A percentile compares a stretch with the other conserved stretches of the same genome.
Evolutionary conservation across 2,113 vertebrate genomes (phyloP).

Genomic region (Ammodytes dubius): DNA sequence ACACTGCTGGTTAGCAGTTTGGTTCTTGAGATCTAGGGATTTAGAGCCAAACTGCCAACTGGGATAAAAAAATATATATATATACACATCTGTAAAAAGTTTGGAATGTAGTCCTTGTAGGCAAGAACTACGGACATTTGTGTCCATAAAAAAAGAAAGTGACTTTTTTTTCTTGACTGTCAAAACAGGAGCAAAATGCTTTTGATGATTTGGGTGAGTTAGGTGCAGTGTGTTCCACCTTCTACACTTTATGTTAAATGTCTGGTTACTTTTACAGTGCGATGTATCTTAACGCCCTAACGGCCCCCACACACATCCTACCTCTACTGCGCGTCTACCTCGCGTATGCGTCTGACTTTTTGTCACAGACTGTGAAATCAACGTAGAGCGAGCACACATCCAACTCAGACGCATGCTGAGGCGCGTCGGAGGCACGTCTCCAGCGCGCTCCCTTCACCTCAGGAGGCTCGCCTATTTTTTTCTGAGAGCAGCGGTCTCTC

Average conservation of each 20-base stretch:
- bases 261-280: conserved; percentile 55
- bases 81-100: not conserved
- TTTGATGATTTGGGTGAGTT: conserved; percentile 1
- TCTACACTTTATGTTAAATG: conserved; percentile 39
- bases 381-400: too few relatives aligned
- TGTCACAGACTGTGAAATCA: too few relatives aligned
- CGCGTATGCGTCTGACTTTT: too few relatives aligned
- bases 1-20: not conserved
- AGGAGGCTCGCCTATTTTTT: too few relatives aligned
- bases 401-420: too few relatives aligned
- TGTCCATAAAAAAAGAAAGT: not conserved
- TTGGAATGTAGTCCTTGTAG: not conserved
- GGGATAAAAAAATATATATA: not conserved
- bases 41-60: too few relatives aligned
- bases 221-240: conserved; percentile 12
- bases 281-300: conserved; percentile 58
- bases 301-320: too few relatives aligned
- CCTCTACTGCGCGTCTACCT: too few relatives aligned
- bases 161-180: not conserved
- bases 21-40: too few relatives aligned
- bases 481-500: too few relatives aligned
- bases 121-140: not conserved
- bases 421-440: too few relatives aligned
- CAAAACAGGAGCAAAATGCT: conserved; percentile 1
- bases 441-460: too few relatives aligned